Base-by-base conservation (phyloP, 2,888 invertebrate species). In the Cyclophora albipunctata region DNA sequence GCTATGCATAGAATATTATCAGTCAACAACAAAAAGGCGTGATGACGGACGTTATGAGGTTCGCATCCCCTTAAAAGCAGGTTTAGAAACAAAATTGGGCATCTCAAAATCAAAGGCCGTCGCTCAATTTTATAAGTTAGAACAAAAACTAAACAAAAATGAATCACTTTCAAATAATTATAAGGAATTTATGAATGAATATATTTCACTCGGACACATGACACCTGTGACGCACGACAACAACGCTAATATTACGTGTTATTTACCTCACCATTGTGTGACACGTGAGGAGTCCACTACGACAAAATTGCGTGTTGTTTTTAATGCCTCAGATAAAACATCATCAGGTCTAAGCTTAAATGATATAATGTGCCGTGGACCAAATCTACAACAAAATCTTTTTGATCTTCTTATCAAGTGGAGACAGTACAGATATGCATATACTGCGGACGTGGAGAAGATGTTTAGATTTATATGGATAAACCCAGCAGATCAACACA, bases 401-500 rank as follows among this genome's bases (percentile, higher is more conserved):
- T 45, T 45, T 34, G 34, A 44, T 6, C 42, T 60, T 4, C 20
- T 63, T 3, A 3, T 62, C 2, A 51, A 52, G 44, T 63, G 58
- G 62, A 51, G 64, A 43, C 53, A 59, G 7, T 58, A 55, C 49
- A 42, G 50, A 34, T 56, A 52, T 34, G 63, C 51, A 1, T 57
- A 55, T 34, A 62, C 57, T 0, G 60, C 63, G 0, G 64, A 63
- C 34, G 55, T 63, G 2, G 61, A 59, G 40, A 63, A 62, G 45
- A 60, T 60, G 58, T 64, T 53, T 47, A 42, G 60, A 2, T 51
- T 52, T 5, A 59, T 66, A 5, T 48, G 44, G 37, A 33, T 57
- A 0, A 20, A 59, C 7, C 42, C 45, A 46, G 40, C 51, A 0
- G 59, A 64, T 47, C 60, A 57, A 44, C 5, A 42, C 0, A 52